These are phyloP conservation scores for Pitta sordida DNA, from an alignment of 2,113 vertebrate species.

Conservation along the genomic window DNA sequence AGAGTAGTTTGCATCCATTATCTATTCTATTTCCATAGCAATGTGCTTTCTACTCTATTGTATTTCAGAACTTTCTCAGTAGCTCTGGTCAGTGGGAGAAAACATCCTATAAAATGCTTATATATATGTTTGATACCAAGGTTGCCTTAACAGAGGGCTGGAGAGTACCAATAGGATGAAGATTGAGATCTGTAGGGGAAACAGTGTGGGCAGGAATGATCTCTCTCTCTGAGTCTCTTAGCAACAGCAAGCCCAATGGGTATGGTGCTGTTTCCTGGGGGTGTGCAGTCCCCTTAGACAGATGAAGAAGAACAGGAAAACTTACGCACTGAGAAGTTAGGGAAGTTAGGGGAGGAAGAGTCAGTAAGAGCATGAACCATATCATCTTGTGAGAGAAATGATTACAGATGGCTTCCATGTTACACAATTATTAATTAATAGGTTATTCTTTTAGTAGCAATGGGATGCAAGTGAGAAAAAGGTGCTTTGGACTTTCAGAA, in stretches of 20 bases:
- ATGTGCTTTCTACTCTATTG: accelerated
- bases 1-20: not conserved
- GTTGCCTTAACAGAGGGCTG: not conserved
- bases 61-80: not conserved
- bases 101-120: not conserved
- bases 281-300: not conserved
- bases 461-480: not conserved
- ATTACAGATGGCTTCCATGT: not conserved
- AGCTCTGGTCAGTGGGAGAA: not conserved
- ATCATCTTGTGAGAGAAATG: not conserved
- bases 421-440: not conserved
- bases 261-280: not conserved
- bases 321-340: not conserved
- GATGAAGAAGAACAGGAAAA: not conserved
- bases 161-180: not conserved
- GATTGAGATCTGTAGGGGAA: not conserved
- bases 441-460: not conserved
- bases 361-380: not conserved
- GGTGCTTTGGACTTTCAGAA: not conserved
- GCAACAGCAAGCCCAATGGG: not conserved
- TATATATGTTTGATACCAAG: not conserved
- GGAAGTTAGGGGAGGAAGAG: not conserved
- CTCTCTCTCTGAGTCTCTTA: slow-evolving; percentile 17
- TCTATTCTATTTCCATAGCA: not conserved
- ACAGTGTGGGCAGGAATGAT: not conserved